Evolutionary conservation across 2,113 vertebrate genomes (phyloP), one percentile per base, ranked within the genome.

Genomic region (Rhea americana): DNA sequence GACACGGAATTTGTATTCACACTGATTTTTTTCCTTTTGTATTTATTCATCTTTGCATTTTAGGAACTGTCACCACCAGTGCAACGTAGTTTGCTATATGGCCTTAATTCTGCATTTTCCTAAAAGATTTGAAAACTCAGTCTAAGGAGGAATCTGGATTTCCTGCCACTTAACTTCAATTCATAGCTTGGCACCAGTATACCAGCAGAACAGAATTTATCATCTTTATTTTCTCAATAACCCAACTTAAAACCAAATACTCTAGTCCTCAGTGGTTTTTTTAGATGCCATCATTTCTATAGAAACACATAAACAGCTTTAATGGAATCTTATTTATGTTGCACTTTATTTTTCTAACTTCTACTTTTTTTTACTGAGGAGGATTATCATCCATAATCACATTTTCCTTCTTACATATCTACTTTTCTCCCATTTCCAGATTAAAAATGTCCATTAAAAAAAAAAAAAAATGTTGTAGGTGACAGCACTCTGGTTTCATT

Each of bases 171-270:
- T 91, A 71, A 83, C 82, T 93, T 87, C 59, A 85, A 0, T 45
- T 87, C 75, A 67, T 5, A 83, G 61, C 55, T 35, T 12, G 73
- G 85, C 92, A 93, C 90, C 88, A 86, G 73, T 25, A 13, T 90
- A 75, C 43, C 65, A 72, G 63, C 15, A 86, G 53, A 91, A 88
- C 86, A 94, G 9, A 93, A 26, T 63, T 55, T 25, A 47, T 75
- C 81, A 95, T 95, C 93, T 93, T 26, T 65, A 0, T 41, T 32
- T 68, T 91, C 83, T 95, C 88, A 74, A 88, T 0, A 94, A 70
- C 43, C 70, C 68, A 77, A 56, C 80, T 93, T 90, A 59, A 90
- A 91, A 71, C 30, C 61, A 95, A 48, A 51, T 72, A 91, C 19
- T 85, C 80, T 25, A 56, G 56, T 62, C 45, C n/a, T 93, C 45